Evolutionary conservation across 1,140 invertebrate genomes (phyloP), one percentile per base, ranked within the genome.

Genomic region (Diprion similis): DNA sequence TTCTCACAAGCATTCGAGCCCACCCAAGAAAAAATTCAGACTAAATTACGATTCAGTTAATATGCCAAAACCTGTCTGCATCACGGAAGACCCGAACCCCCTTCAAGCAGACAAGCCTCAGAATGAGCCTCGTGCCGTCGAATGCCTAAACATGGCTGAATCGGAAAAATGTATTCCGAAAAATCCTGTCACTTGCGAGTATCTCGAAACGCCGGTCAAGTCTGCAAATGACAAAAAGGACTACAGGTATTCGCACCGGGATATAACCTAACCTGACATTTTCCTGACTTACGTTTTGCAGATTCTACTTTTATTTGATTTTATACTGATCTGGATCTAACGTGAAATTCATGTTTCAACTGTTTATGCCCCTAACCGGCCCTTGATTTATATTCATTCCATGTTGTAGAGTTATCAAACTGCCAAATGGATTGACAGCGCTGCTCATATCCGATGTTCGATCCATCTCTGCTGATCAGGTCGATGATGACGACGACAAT

Each of bases 341-440:
- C n/a, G 47, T 13, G 24, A 71, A 72, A 37, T 37, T 37, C 24
- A 37, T 66, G 3, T 66, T 17, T 66, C 66, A 64, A 19, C 24
- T 64, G 11, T 46, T 11, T 1, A 37, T 69, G 13, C 8, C 18
- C 17, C 45, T 24, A 70, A 8, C 68, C 11, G 48, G 11, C 73
- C 24, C 24, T 65, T 70, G 65, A 10, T 71, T 71, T 18, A 71
- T 46, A 13, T 76, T n/a, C 47, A 59, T 68, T 71, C 46, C 13
- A 46, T 76, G 11, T 85, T 86, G 76, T 77, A 93, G 92, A 83
- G 91, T 92, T 18, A 90, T 94, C 68, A 83, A 87, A 18, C 81
- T 94, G 64, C 80, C 87, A 71, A 94, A 94, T 90, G 93, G 93
- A 8, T 83, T 94, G 71, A 92, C 88, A 70, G 92, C 91, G 2